Percentiles rank a stretch among this genome's conserved stretches.
Conservation (phyloP, 1,140 invertebrate species). For the Zaprionus inermis region DNA sequence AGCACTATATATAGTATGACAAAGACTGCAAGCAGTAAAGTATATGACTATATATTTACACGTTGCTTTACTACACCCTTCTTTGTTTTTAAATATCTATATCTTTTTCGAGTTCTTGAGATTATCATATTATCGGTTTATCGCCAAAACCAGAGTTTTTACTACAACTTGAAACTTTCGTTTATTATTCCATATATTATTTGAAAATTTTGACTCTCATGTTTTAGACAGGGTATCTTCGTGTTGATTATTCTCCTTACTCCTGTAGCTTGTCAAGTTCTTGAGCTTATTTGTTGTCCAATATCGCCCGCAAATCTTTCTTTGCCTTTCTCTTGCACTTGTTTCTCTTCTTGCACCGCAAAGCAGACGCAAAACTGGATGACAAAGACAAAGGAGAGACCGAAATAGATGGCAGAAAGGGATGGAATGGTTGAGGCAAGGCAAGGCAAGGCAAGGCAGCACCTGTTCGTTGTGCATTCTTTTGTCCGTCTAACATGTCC, state of each 20-base stretch:
- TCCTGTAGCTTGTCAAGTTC: neutral
- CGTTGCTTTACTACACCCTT: too few relatives aligned
- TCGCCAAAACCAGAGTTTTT: too few relatives aligned
- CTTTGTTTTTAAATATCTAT: too few relatives aligned
- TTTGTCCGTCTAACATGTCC: neutral
- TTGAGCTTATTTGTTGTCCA: constrained; percentile 11
- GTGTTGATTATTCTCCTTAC: neutral
- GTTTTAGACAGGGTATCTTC: neutral
- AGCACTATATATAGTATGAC: too few relatives aligned
- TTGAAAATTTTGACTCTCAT: neutral
- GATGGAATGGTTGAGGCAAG: neutral
- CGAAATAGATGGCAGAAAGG: neutral
- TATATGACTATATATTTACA: too few relatives aligned
- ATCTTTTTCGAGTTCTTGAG: too few relatives aligned
- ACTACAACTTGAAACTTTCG: too few relatives aligned
- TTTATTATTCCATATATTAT: too few relatives aligned
- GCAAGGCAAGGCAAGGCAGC: constrained; percentile 1
- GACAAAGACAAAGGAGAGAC: constrained; percentile 35
- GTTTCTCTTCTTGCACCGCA: constrained; percentile 7
- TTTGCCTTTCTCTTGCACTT: constrained; percentile 35
- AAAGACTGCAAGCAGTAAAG: too few relatives aligned
- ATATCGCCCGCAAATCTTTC: constrained; percentile 55
- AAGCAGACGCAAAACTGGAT: constrained; percentile 37
- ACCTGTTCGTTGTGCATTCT: constrained; percentile 20
- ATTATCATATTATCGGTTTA: too few relatives aligned